A percentile compares a stretch with the other conserved stretches of the same genome.
These are phyloP conservation scores for Andricus curvator DNA, from an alignment of 2,888 invertebrate species.

Conservation along the genomic window DNA sequence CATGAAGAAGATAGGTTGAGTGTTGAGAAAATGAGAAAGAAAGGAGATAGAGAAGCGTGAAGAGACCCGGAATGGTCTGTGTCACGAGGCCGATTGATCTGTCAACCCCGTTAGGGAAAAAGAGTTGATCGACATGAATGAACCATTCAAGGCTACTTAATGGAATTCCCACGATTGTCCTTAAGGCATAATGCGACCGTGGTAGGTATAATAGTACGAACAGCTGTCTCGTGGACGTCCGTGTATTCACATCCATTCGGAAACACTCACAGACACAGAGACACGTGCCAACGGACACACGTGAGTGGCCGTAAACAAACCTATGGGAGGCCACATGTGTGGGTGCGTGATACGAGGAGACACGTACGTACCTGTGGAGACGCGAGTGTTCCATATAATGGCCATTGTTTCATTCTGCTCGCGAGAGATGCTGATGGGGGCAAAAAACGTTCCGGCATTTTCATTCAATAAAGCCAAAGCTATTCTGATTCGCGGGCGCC, in stretches of 20 bases:
- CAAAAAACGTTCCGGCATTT: slow-evolving; percentile 72
- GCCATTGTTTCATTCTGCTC: slow-evolving; percentile 71
- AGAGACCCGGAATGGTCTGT: slow-evolving; percentile 15
- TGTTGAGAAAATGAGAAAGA: neutral
- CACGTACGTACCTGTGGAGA: slow-evolving; percentile 35
- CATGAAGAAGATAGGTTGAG: neutral
- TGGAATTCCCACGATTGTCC: slow-evolving; percentile 78
- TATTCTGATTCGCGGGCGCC: neutral
- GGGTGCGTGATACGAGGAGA: slow-evolving; percentile 37
- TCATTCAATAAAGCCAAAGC: slow-evolving; percentile 70
- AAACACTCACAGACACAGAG: slow-evolving; percentile 47
- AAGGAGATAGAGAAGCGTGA: slow-evolving; percentile 7
- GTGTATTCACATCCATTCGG: slow-evolving; percentile 42
- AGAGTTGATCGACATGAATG: slow-evolving; percentile 78
- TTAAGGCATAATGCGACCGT: slow-evolving; percentile 73
- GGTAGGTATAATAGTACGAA: slow-evolving; percentile 65
- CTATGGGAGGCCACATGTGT: slow-evolving; percentile 32
- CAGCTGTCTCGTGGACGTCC: slow-evolving; percentile 56
- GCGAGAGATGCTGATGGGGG: slow-evolving; percentile 66
- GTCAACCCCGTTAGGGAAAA: slow-evolving; percentile 74
- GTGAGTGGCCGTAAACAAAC: slow-evolving; percentile 40
- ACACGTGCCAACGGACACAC: slow-evolving; percentile 47
- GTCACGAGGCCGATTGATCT: slow-evolving; percentile 72
- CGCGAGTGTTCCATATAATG: slow-evolving; percentile 69
- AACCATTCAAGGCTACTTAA: slow-evolving; percentile 77